Evolutionary conservation across 2,797 vertebrate species (phyloP).

Genomic region (Oreortyx pictus): DNA sequence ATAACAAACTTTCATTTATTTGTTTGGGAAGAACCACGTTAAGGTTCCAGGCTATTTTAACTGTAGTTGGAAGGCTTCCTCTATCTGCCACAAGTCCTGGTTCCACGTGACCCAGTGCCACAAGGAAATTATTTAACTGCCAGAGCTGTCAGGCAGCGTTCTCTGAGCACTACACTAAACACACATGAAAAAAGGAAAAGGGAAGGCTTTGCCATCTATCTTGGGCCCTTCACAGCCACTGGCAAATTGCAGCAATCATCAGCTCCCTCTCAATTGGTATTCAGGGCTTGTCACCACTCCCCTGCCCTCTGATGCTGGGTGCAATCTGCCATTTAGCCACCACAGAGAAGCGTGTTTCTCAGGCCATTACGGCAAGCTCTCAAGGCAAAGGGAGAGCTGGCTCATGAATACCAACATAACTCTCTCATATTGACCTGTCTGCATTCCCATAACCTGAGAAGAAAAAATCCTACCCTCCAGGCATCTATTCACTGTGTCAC

Average conservation of each 20-base stretch:
- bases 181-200: background rate
- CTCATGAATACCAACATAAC: slow-evolving; percentile 46
- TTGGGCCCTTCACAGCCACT: background rate
- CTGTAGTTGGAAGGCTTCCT: background rate
- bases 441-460: slow-evolving; percentile 26
- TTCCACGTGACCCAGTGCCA: background rate
- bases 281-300: background rate
- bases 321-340: slow-evolving; percentile 56
- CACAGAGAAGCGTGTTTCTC: slow-evolving; percentile 19
- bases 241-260: slow-evolving; percentile 50
- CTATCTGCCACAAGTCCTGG: background rate
- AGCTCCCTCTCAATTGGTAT: slow-evolving; percentile 8
- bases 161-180: background rate
- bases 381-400: slow-evolving; percentile 20
- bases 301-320: background rate
- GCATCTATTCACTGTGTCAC: slow-evolving; percentile 41
- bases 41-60: background rate
- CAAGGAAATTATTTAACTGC: background rate
- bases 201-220: slow-evolving; percentile 1
- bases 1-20: background rate
- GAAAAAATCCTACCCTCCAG: background rate
- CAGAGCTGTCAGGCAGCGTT: background rate
- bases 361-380: slow-evolving; percentile 24
- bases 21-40: background rate
- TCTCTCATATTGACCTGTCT: slow-evolving; percentile 54